These are phyloP conservation scores for Parochlus steinenii DNA, from an alignment of 2,888 invertebrate genomes.

Conservation along the genomic window DNA sequence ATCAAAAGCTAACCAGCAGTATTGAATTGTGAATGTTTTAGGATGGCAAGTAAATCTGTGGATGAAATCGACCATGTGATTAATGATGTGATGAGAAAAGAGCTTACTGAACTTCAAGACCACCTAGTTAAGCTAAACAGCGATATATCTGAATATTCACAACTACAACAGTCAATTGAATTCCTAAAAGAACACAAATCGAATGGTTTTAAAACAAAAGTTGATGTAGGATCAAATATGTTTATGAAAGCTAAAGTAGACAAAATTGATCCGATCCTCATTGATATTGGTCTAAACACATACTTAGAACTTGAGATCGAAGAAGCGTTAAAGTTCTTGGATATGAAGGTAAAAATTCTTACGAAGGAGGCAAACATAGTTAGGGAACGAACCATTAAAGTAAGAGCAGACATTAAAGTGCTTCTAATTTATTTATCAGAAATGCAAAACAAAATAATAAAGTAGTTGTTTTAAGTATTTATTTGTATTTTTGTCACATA, in stretches of 20 bases:
- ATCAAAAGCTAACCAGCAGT: too few species aligned
- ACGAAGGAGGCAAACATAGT: constrained; percentile 44
- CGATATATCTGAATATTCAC: constrained; percentile 54
- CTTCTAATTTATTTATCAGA: constrained; percentile 52
- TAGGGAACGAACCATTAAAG: constrained; percentile 46
- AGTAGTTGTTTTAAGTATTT: neutral
- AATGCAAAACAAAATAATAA: constrained; percentile 27
- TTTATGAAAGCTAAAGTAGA: constrained; percentile 61
- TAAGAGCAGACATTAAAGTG: constrained; percentile 63
- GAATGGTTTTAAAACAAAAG: constrained; percentile 44
- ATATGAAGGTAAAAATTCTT: constrained; percentile 47
- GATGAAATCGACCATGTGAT: constrained; percentile 44
- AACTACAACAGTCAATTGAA: constrained; percentile 53
- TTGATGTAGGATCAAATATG: constrained; percentile 72
- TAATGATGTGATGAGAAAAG: constrained; percentile 60
- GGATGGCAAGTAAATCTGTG: neutral
- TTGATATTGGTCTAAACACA: constrained; percentile 60
- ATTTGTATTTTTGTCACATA: neutral
- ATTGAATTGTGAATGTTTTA: too few species aligned
- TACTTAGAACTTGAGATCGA: constrained; percentile 52
- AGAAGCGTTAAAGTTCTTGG: constrained; percentile 55
- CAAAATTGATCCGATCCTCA: constrained; percentile 45
- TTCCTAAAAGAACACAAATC: constrained; percentile 39
- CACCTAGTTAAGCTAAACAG: constrained; percentile 43
- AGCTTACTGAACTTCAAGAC: constrained; percentile 42